phyloP scores from a whole-genome alignment of 2,888 invertebrate species.

The Sepioteuthis lessoniana region DNA sequence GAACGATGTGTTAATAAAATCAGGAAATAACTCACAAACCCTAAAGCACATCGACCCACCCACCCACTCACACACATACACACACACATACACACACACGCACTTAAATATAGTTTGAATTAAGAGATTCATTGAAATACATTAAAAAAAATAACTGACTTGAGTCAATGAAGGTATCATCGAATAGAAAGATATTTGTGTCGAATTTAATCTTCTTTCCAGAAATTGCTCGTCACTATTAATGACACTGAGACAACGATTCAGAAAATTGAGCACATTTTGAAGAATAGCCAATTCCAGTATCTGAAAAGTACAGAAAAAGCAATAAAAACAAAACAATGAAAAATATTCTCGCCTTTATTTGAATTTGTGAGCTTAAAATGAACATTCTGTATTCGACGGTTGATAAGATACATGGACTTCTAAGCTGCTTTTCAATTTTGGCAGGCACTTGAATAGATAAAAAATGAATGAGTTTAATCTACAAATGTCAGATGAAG shows the following conservation, averaged over 20 bases:
- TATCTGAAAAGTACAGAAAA: background rate
- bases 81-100: background rate
- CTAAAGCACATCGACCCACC: no score
- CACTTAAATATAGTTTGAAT: background rate
- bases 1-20: no score
- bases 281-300: background rate
- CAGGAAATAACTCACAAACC: no score
- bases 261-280: background rate
- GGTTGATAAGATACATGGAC: no score
- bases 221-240: background rate
- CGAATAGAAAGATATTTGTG: background rate
- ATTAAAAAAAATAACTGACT: background rate
- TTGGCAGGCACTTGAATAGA: no score
- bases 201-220: background rate
- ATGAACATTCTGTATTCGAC: no score
- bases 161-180: background rate
- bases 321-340: background rate
- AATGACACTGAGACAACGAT: background rate
- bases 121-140: no score
- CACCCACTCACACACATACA: background rate
- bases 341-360: background rate
- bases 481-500: no score
- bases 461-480: no score
- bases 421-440: no score
- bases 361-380: background rate